Base-by-base conservation (phyloP, 1,140 invertebrate genomes). In the Brachionus rubens region DNA sequence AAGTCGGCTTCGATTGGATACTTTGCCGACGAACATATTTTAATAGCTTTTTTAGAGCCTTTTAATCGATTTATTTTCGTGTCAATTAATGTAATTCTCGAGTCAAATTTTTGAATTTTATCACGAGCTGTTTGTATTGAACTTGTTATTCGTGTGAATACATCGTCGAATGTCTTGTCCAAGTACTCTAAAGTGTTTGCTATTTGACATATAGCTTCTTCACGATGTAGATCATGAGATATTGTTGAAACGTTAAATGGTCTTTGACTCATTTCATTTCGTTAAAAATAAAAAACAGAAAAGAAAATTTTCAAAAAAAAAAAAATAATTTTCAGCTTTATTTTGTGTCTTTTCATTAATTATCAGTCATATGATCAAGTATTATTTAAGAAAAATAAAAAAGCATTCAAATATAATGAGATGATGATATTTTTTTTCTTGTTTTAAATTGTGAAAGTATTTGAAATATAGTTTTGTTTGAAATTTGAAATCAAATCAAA, bases 121-220 rank as follows among this genome's bases (percentile, higher is more conserved):
- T 72, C 36, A 36, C 68, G 46, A 3, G 68, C 43, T 36, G 28
- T 50, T 19, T 72, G 28, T 3, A 72, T 28, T 21, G 46, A 72
- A 33, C 16, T 10, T 33, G 9, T 30, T 4, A 72, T 72, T 50
- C 50, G 68, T 12, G 16, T 33, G 16, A 72, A 72, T 16, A 72
- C 46, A 14, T 72, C 30, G 16, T 72, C 46, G 19, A 48, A 72
- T 50, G 50, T 54, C 30, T 54, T 48, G 19, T 72, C 68, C 68
- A 72, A 54, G 14, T 72, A 54, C 5, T 72, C 46, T 28, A 72
- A 41, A 10, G 43, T 50, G 24, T 48, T 54, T 24, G 68, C 68
- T 41, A 72, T 50, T 54, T 72, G 68, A 50, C 68, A 72, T 19
- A 72, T 72, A 10, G 68, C 68, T 24, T 72, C 68, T 21, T 72